These are phyloP conservation scores for Protophormia terraenovae DNA, from an alignment of 2,888 invertebrate species.

Conservation along the genomic window DNA sequence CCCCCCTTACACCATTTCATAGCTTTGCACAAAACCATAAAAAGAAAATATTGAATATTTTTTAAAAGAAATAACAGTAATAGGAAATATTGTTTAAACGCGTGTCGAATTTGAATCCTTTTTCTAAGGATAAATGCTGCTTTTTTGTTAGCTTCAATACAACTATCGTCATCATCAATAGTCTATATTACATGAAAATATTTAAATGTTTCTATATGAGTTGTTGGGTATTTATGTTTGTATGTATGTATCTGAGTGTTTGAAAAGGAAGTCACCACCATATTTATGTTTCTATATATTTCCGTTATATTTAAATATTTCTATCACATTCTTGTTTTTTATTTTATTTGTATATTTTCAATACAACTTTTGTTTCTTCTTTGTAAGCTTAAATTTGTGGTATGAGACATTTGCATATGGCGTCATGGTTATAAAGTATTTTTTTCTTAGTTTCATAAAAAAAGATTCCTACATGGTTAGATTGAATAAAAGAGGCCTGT, in stretches of 20 bases:
- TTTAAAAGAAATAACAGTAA: neutral
- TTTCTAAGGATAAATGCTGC: no score
- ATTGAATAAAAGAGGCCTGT: conserved; percentile 34
- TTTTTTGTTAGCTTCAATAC: conserved; percentile 53
- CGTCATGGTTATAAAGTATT: conserved; percentile 70
- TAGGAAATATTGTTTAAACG: conserved; percentile 67
- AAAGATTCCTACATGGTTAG: conserved; percentile 43
- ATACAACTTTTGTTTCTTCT: conserved; percentile 20
- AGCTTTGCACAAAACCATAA: neutral
- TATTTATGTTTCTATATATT: conserved; percentile 63
- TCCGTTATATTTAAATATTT: conserved; percentile 60
- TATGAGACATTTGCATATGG: conserved; percentile 74
- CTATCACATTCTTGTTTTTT: conserved; percentile 48
- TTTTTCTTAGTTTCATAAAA: conserved; percentile 11
- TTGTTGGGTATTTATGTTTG: neutral
- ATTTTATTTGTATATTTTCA: conserved; percentile 31
- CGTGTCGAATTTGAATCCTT: conserved; percentile 68
- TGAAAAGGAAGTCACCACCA: conserved; percentile 65
- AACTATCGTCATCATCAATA: conserved; percentile 58
- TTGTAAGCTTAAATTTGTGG: conserved; percentile 5
- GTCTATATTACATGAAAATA: neutral
- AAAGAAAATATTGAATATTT: conserved; percentile 64
- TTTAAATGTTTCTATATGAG: neutral
- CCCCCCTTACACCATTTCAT: neutral
- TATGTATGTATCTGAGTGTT: neutral